Conservation (phyloP, 2,888 invertebrate species). For the Imbricaverruca yamaguchii region DNA sequence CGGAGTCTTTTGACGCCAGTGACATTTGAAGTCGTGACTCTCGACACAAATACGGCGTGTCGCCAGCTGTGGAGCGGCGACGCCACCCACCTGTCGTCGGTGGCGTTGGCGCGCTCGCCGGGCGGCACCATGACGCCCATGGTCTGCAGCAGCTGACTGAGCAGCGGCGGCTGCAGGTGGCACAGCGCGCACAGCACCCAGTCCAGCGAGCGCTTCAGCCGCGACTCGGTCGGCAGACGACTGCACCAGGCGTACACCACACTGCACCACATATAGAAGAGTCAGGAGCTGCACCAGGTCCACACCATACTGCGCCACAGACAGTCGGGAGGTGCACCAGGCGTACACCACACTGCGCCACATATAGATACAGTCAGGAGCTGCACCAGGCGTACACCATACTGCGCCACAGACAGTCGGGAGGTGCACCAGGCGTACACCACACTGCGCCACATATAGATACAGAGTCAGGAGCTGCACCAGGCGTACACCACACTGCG, state of each 20-base stretch:
- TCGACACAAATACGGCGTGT: too few relatives aligned
- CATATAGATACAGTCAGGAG: too few relatives aligned
- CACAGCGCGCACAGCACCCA: constrained; percentile 77
- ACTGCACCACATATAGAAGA: background rate
- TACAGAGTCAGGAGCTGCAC: constrained; percentile 54
- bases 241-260: constrained; percentile 66
- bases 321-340: too few relatives aligned
- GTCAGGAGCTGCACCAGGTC: background rate
- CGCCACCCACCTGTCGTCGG: constrained; percentile 48
- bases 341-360: too few relatives aligned
- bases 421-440: background rate
- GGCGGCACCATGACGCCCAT: constrained; percentile 56
- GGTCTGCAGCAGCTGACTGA: constrained; percentile 61
- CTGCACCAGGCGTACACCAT: too few relatives aligned
- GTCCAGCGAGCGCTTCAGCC: constrained; percentile 76
- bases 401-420: too few relatives aligned
- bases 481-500: constrained; percentile 59
- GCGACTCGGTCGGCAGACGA: constrained; percentile 52
- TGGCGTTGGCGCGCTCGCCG: constrained; percentile 50
- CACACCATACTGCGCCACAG: too few relatives aligned
- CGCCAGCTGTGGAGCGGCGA: too few relatives aligned
- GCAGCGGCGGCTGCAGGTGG: constrained; percentile 69
- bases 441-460: background rate
- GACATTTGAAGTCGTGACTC: too few relatives aligned
- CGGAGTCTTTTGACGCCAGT: too few relatives aligned